Evolutionary conservation across 2,797 vertebrate genomes (phyloP).

Genomic region (Tragopan temminckii): DNA sequence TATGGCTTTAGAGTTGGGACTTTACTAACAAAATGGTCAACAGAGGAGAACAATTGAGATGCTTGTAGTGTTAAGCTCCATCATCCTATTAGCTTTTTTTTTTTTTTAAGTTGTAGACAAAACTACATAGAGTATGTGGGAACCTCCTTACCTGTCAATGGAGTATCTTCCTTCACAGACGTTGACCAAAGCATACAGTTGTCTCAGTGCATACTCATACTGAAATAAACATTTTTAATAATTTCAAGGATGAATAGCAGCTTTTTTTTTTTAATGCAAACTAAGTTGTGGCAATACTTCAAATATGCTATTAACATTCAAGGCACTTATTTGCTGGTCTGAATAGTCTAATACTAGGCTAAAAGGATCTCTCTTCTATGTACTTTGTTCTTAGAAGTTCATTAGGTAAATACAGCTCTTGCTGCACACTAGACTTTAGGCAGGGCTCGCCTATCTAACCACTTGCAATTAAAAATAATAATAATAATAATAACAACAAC

Average conservation of each 20-base stretch:
- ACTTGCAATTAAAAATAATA: neutral
- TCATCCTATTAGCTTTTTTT: neutral
- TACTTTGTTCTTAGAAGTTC: neutral
- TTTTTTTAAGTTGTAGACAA: neutral
- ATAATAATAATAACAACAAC: neutral
- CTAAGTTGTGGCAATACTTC: neutral
- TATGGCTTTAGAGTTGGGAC: neutral
- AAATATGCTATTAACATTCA: neutral
- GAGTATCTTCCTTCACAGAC: conserved; percentile 90
- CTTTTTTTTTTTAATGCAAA: neutral
- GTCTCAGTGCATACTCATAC: conserved; percentile 93
- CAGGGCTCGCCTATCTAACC: neutral
- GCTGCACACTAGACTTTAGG: neutral
- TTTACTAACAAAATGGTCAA: neutral
- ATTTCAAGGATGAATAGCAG: neutral
- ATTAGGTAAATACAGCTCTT: neutral
- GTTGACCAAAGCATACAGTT: conserved; percentile 93
- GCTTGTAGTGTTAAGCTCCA: neutral
- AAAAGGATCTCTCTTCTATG: neutral
- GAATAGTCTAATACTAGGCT: neutral
- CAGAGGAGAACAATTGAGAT: neutral
- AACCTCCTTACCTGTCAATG: conserved; percentile 84
- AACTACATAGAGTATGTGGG: neutral
- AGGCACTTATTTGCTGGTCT: neutral
- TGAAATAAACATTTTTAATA: conserved; percentile 77